These are phyloP conservation scores for Dicyrtoma fusca DNA, from an alignment of 2,888 invertebrate species.

Conservation along the genomic window DNA sequence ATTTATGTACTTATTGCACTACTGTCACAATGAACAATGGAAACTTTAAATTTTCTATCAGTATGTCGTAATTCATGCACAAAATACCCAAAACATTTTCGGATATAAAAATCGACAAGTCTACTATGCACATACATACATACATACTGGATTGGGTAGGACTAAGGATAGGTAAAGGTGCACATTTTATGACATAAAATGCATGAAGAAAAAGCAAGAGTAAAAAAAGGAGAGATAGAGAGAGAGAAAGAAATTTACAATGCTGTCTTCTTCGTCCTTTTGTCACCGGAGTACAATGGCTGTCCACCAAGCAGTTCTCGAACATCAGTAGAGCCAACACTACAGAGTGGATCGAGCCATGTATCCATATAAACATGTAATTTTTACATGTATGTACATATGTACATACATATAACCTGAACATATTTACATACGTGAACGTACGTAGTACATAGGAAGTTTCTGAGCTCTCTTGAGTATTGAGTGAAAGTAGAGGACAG, in stretches of 20 bases:
- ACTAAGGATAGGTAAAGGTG: too few relatives aligned
- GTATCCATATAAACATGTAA: constrained; percentile 1
- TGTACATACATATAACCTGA: background rate
- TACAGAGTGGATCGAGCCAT: background rate
- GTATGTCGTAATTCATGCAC: too few relatives aligned
- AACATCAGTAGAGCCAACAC: background rate
- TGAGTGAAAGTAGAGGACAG: background rate
- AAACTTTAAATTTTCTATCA: too few relatives aligned
- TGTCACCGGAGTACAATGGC: constrained; percentile 6
- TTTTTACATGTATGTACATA: constrained; percentile 16
- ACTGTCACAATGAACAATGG: too few relatives aligned
- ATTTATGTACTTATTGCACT: too few relatives aligned
- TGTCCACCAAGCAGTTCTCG: background rate
- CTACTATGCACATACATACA: too few relatives aligned
- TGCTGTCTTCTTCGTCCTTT: background rate
- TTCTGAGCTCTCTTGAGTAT: too few relatives aligned
- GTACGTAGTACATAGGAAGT: background rate
- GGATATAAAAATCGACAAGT: too few relatives aligned
- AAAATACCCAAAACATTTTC: too few relatives aligned
- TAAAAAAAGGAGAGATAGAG: background rate
- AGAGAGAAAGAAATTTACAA: constrained; percentile 7
- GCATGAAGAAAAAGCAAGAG: background rate
- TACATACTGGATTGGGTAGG: too few relatives aligned
- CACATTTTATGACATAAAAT: too few relatives aligned
- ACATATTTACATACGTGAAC: constrained; percentile 1